phyloP scores from a whole-genome alignment of 2,888 invertebrate genomes.

The Tiliacea aurago region DNA sequence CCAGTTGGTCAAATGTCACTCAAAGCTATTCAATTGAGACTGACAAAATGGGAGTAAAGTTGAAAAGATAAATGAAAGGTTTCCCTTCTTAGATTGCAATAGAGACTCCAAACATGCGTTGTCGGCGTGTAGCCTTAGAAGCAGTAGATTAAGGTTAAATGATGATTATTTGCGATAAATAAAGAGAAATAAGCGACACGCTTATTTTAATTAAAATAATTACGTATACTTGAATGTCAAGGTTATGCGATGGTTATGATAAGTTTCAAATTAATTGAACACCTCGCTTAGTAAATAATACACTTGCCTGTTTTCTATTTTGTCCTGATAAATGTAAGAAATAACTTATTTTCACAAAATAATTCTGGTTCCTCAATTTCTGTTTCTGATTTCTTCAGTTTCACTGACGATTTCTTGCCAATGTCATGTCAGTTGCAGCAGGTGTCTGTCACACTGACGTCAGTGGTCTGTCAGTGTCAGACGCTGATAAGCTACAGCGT shows the following conservation, averaged over 20 bases:
- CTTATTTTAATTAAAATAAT: conserved; percentile 62
- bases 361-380: neutral
- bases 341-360: conserved; percentile 15
- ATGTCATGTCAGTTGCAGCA: conserved; percentile 61
- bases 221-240: conserved; percentile 75
- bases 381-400: conserved; percentile 13
- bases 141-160: neutral
- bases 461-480: conserved; percentile 11
- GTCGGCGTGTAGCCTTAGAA: neutral
- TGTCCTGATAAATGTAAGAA: neutral
- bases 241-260: conserved; percentile 66
- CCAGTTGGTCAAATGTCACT: neutral
- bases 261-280: conserved; percentile 7
- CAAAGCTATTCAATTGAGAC: neutral
- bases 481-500: conserved; percentile 7
- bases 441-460: no score
- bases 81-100: rapidly evolving
- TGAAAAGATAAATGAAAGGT: conserved; percentile 8
- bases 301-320: conserved; percentile 33
- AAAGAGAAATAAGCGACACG: conserved; percentile 24
- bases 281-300: neutral
- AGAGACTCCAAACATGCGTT: neutral
- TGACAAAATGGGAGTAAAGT: neutral
- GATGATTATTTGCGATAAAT: conserved; percentile 1
- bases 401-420: conserved; percentile 28